Percentiles rank a stretch among this genome's conserved stretches.
Evolutionary conservation across 1,140 invertebrate genomes (phyloP).

Genomic region (Cyclargus thomasi): DNA sequence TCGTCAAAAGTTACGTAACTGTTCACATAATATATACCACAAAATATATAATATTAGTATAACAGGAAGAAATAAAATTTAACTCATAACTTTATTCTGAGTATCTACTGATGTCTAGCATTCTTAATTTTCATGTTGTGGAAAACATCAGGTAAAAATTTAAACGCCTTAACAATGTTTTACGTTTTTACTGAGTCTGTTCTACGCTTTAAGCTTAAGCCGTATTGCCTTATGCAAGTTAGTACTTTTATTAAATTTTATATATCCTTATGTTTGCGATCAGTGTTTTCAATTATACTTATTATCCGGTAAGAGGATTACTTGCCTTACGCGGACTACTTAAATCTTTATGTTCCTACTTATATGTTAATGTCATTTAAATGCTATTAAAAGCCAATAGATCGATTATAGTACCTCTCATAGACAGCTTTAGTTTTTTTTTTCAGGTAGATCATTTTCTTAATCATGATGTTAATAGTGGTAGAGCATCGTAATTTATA

Average conservation of each 20-base stretch:
- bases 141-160: too few relatives aligned
- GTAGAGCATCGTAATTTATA: too few relatives aligned
- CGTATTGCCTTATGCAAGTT: constrained; percentile 11
- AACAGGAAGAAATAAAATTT: too few relatives aligned
- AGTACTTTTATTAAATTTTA: neutral
- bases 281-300: constrained; percentile 17
- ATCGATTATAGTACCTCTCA: neutral
- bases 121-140: too few relatives aligned
- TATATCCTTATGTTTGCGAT: constrained; percentile 16
- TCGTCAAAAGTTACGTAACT: too few relatives aligned
- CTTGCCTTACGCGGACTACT: constrained; percentile 29
- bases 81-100: too few relatives aligned
- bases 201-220: neutral
- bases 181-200: neutral
- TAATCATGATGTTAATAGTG: too few relatives aligned
- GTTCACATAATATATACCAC: too few relatives aligned
- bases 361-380: neutral
- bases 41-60: too few relatives aligned
- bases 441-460: too few relatives aligned
- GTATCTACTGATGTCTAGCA: too few relatives aligned
- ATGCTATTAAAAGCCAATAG: neutral
- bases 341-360: neutral
- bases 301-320: constrained; percentile 13
- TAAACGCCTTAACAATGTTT: too few relatives aligned
- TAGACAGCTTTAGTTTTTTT: neutral